These are phyloP conservation scores for Gisinianus flammeolus DNA, from an alignment of 2,888 invertebrate genomes.

Conservation along the genomic window DNA sequence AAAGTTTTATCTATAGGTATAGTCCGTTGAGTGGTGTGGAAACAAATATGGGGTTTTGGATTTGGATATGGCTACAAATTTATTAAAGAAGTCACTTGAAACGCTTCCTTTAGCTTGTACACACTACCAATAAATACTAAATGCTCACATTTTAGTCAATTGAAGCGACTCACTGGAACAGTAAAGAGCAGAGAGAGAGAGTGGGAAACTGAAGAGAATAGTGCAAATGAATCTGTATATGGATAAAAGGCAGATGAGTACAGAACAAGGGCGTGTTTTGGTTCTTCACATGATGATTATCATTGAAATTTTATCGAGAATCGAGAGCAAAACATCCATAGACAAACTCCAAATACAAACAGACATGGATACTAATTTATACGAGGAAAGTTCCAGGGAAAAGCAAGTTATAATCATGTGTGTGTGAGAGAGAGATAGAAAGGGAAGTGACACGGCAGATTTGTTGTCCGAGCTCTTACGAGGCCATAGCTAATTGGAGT, in stretches of 20 bases:
- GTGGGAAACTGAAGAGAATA: neutral
- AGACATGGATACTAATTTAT: neutral
- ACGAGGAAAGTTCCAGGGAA: neutral
- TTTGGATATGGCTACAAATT: too few species aligned
- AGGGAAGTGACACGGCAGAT: conserved; percentile 43
- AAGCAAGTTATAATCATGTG: neutral
- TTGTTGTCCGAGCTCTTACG: conserved; percentile 36
- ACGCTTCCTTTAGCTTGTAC: neutral
- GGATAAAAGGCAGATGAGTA: conserved; percentile 23
- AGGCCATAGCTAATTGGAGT: conserved; percentile 37
- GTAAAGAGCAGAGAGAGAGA: neutral
- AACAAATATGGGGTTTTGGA: neutral
- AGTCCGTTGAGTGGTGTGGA: neutral
- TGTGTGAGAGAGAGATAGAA: neutral
- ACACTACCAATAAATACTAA: neutral
- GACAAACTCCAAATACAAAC: neutral
- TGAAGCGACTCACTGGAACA: neutral
- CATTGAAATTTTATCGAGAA: conserved; percentile 33
- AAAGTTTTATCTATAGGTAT: neutral
- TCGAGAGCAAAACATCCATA: conserved; percentile 13
- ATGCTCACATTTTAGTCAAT: neutral
- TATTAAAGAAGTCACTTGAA: neutral
- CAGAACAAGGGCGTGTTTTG: neutral
- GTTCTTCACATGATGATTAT: conserved; percentile 21
- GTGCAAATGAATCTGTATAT: conserved; percentile 2